Evolutionary conservation across 2,797 vertebrate genomes (phyloP), one percentile per base, ranked within the genome.

Genomic region (Alauda arvensis): DNA sequence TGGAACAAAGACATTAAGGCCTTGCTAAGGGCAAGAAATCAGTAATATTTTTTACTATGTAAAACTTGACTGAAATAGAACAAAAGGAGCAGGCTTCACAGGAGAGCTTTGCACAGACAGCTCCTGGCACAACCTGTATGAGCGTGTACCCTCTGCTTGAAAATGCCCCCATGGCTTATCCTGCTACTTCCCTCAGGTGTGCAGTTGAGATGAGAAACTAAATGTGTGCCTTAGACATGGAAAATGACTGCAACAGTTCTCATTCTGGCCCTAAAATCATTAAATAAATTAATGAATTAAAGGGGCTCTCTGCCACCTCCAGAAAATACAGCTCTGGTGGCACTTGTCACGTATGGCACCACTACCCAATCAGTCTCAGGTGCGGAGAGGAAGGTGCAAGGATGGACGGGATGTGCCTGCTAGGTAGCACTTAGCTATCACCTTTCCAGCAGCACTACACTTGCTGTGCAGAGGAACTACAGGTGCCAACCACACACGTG

Each of bases 1-100:
- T 51, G 25, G 59, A 85, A 76, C 16, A 60, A 78, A 80, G 12
- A 14, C 1, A 17, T 68, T 28, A 87, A 75, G 77, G 29, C 16
- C 57, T 80, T 55, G 77, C 77, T 81, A 60, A 66, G 18, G 81
- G 91, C 86, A 92, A 92, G 42, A 81, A 84, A 70, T 29, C 34
- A 24, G 19, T 49, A 81, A 55, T 3, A 24, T 1, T 51, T 23
- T n/a, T 25, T 20, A 37, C 13, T 34, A 43, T 0, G 1, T 16
- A 24, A 83, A 87, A 53, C 34, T 51, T 40, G 61, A 56, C 46
- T 51, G 37, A 31, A 34, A 66, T 5, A 75, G 61, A 86, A 60
- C 10, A 65, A 53, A 61, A 84, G 55, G 11, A 20, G 24, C 24
- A 67, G 45, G 39, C 17, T 69, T 75, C 52, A 61, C 24, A 52